Evolutionary conservation across 2,113 vertebrate species (phyloP), one percentile per base, ranked within the genome.

Genomic region (Actenoides hombroni): DNA sequence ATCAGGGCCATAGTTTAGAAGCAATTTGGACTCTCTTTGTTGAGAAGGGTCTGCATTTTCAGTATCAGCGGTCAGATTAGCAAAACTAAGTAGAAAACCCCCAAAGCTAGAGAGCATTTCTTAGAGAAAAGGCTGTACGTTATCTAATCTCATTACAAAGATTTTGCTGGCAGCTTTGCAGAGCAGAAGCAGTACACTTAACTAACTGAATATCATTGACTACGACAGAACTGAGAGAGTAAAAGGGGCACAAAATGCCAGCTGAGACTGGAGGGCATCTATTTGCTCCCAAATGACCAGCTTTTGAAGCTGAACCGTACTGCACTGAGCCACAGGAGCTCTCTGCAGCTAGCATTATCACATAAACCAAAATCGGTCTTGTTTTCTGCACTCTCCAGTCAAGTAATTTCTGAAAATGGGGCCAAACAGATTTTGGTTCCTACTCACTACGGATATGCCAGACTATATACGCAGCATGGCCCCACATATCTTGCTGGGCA

Each of bases 201-300:
- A 91, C 91, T 69, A 28, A 86, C 92, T 78, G 91, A 94, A 7
- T 17, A 86, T 94, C 96, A 97, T 95, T 84, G 88, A 76, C 90
- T n/a, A 12, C 16, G 95, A 97, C 96, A 96, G 90, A 94, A 82
- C 77, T 86, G 96, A 95, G 88, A 96, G 80, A 94, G 83, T 83
- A 86, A 93, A 91, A 93, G 96, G 96, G 90, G 86, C 90, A 93
- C 88, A 82, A 46, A 94, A 96, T 96, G 95, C 92, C 95, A 95
- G 95, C 92, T 92, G 95, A 84, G 94, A 13, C 96, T 42, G 92
- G 49, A 95, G 96, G 96, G 94, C 95, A 96, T 93, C 70, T 84
- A 5, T 88, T 54, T 73, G 90, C 80, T 94, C 96, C 95, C 94
- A 79, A 85, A 53, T 79, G 94, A 61, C 39, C 90, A 76, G 83